These are phyloP conservation scores for Thryonomys swinderianus DNA, from an alignment of 2,113 vertebrate genomes.

Conservation along the genomic window DNA sequence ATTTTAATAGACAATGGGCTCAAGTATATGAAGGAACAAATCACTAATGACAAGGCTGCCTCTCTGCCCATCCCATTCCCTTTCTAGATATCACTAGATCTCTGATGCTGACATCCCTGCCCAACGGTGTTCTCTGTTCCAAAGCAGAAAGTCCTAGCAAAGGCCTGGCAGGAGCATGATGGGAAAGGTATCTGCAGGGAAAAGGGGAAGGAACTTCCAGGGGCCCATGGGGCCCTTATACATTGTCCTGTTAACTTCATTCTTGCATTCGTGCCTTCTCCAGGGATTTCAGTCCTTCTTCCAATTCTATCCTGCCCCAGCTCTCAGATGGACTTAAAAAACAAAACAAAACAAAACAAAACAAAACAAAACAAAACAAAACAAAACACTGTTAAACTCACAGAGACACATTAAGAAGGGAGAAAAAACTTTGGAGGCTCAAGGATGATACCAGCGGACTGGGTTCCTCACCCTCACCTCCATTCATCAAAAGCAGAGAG, in stretches of 20 bases:
- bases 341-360: no score
- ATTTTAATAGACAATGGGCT: neutral
- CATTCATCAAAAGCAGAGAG: neutral
- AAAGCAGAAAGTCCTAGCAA: neutral
- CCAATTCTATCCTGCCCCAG: neutral
- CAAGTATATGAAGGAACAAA: accelerated
- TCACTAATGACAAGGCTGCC: neutral
- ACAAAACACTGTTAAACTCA: neutral
- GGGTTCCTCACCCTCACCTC: neutral
- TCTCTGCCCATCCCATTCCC: neutral
- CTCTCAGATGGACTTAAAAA: neutral
- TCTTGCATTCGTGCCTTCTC: neutral
- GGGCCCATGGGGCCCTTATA: no score
- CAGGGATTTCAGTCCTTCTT: neutral
- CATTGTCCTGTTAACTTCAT: neutral
- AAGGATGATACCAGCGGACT: no score
- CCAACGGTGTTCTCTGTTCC: neutral
- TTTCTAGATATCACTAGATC: neutral
- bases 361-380: no score
- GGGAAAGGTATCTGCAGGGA: neutral
- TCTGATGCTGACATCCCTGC: accelerated
- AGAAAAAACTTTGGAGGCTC: neutral
- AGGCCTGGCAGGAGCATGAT: neutral
- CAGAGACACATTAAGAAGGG: neutral
- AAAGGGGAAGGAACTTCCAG: accelerated